Evolutionary conservation across 30 jellyfish, hydroid and myxozoan species (phyloP).

Genomic region (Chironex yamaguchii): DNA sequence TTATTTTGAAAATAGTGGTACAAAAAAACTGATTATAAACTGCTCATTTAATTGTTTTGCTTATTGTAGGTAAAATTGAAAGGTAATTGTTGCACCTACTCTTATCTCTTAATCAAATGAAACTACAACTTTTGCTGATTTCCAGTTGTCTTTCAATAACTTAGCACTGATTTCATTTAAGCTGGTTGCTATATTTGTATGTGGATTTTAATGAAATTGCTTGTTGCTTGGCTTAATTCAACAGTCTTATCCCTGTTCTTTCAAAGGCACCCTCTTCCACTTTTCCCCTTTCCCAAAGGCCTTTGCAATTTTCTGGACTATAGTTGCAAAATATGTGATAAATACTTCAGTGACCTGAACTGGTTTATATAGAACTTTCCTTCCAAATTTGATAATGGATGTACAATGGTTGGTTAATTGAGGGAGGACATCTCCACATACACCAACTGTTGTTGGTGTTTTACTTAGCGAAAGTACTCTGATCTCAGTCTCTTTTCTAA

Average conservation of each 20-base stretch:
- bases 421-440: conserved; percentile 58
- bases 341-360: conserved; percentile 41
- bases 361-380: conserved; percentile 11
- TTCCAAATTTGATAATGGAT: conserved; percentile 18
- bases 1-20: too few relatives aligned
- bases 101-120: background rate
- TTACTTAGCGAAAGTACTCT: conserved; percentile 56
- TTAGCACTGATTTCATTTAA: conserved; percentile 62
- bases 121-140: background rate
- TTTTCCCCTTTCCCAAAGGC: conserved; percentile 17
- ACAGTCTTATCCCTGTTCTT: conserved; percentile 68
- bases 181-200: conserved; percentile 67
- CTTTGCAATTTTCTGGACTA: conserved; percentile 21
- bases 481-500: conserved; percentile 66
- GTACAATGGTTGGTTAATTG: conserved; percentile 10
- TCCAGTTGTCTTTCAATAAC: conserved; percentile 30
- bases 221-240: conserved; percentile 57
- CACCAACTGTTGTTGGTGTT: conserved; percentile 28
- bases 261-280: conserved; percentile 50
- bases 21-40: too few relatives aligned
- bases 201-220: conserved; percentile 65
- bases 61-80: background rate
- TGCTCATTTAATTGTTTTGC: too few relatives aligned
- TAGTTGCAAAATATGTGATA: background rate
- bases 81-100: background rate